Base-by-base conservation (phyloP, 2,888 invertebrate species). In the Branchipolynoe longqiensis region DNA sequence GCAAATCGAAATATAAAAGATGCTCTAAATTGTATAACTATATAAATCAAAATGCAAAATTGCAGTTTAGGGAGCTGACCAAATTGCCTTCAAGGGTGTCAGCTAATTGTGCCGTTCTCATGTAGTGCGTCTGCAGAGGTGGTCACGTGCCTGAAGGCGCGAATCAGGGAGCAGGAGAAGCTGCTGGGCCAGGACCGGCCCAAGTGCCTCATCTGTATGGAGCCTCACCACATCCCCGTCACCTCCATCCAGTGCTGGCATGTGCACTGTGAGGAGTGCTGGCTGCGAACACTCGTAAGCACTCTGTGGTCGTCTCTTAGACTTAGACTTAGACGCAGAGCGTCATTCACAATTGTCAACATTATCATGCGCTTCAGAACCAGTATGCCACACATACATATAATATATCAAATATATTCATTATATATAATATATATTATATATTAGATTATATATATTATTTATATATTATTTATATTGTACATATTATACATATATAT, bases 221-320 rank as follows among this genome's bases (percentile, higher is more conserved):
- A 97, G 83, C 95, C 96, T 41, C 97, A 97, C 93, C 95, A 95
- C 85, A 97, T 97, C 59, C 98, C 98, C 0, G 96, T 98, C 6
- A 97, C 97, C 83, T 98, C 98, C 0, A 96, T 98, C 87, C 97
- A 97, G 92, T 98, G 98, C 94, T 98, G 98, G 98, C 98, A 98
- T 94, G 98, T 98, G 0, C 97, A 98, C 93, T 98, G 98, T 92
- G 98, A 98, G 94, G 95, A 96, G 89, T 96, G 96, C 92, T 96
- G 96, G 96, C 94, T 96, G 38, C 95, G 95, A 91, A 96, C 96
- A 69, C 92, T 96, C 95, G 95, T 95, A 92, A 94, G 95, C 94
- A 54, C 58, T 48, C 48, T 48, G 18, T 18, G 8, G 48, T 12
- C 8, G n/a, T n/a, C 18, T 48, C 48, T 48, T 18, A 48, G 48